These are phyloP conservation scores for Coluber constrictor DNA, from an alignment of 2,797 vertebrate genomes.

Conservation along the genomic window DNA sequence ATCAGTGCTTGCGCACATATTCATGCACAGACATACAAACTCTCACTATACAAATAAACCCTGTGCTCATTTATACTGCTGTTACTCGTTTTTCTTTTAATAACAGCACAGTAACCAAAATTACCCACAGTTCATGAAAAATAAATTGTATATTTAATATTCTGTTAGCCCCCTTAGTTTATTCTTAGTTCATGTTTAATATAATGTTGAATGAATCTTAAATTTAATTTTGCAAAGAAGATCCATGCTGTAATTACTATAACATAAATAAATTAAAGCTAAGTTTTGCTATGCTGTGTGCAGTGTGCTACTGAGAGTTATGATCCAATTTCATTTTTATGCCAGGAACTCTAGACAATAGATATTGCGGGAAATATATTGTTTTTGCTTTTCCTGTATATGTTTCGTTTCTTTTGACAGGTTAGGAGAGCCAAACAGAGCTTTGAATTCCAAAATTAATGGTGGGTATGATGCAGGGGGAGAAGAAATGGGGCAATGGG, in stretches of 20 bases:
- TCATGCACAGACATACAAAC: background rate
- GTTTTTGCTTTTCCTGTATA: conserved; percentile 20
- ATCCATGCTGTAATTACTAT: conserved; percentile 61
- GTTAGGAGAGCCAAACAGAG: conserved; percentile 14
- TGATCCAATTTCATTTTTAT: conserved; percentile 58
- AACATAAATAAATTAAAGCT: conserved; percentile 61
- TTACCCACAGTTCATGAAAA: conserved; percentile 43
- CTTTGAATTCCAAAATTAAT: conserved; percentile 17
- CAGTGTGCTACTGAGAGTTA: conserved; percentile 51
- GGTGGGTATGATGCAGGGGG: background rate
- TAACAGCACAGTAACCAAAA: conserved; percentile 13
- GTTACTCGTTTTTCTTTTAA: background rate
- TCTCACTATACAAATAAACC: background rate
- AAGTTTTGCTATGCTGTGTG: conserved; percentile 54
- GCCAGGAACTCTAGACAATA: conserved; percentile 43
- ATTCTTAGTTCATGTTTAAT: conserved; percentile 54
- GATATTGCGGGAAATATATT: conserved; percentile 46
- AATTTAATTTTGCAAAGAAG: conserved; percentile 58
- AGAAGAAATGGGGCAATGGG: background rate
- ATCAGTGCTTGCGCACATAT: background rate
- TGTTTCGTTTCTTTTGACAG: conserved; percentile 8
- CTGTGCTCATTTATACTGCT: background rate
- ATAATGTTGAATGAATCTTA: conserved; percentile 48
- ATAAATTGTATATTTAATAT: conserved; percentile 48
- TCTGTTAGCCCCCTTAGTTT: conserved; percentile 43